Base-by-base conservation (phyloP, 2,797 vertebrate species). In the Lacerta viridis region DNA sequence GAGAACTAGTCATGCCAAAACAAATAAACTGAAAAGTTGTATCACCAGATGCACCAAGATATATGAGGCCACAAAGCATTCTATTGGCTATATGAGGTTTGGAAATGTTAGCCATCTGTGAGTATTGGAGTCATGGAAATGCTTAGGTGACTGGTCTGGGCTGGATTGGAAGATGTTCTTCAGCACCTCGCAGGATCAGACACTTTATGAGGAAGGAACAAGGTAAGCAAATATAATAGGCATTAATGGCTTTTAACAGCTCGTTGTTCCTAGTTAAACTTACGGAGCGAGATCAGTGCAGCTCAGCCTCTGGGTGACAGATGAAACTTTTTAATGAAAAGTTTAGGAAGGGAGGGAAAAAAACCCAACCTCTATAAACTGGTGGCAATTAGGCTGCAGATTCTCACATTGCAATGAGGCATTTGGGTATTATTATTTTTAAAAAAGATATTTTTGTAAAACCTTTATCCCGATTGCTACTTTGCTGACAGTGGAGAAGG, bases 251-350 rank as follows among this genome's bases (percentile, higher is more conserved):
- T 82, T 82, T 18, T 82, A 43, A 68, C 23, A 29, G 80, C 25
- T 82, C 61, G 18, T 82, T 68, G 20, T 18, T 43, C 15, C 64
- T 39, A 9, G 61, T 43, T 82, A 41, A 43, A 68, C 61, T 82
- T 64, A 43, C 2, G 43, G 39, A 68, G 64, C 6, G 43, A 68
- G 80, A 75, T 23, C 36, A 41, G 18, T 36, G 39, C 3, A 41
- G 72, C 68, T 68, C 36, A 66, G 6, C 13, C 25, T 18, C 36
- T 68, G 25, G 15, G 25, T 68, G 80, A 82, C 13, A 68, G 61
- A 68, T 68, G 8, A 43, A 82, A 81, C 33, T 25, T 33, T 43
- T 68, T 81, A 43, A 43, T 82, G 80, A 82, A 82, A 82, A 68
- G 64, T 27, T n/a, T 17, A 41, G 39, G 61, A 41, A 25, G 59